Evolutionary conservation across 2,888 invertebrate species (phyloP), one percentile per base, ranked within the genome.

Genomic region (Timema podura): DNA sequence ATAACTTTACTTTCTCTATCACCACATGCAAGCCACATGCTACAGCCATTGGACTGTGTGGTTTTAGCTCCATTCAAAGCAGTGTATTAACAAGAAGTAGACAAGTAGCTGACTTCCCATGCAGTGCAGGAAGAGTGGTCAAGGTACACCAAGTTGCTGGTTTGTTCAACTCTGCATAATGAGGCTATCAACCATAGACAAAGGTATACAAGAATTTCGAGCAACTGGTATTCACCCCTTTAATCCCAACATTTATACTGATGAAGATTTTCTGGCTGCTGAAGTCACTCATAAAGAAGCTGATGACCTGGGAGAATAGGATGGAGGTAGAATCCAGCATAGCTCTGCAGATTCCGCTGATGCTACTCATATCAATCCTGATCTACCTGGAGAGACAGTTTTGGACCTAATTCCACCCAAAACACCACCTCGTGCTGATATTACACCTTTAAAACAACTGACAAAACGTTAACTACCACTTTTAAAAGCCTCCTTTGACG

Each of bases 1-100:
- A 73, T 75, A 54, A 65, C 70, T 51, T 51, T 70, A 9, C 64
- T 74, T 48, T 72, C 71, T 9, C 45, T 73, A 16, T 73, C 74
- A 30, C 74, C 75, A 48, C 73, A 75, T 49, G 68, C 71, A 30
- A 72, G 71, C 64, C 71, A 75, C 69, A 72, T 67, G 61, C 65
- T 67, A 46, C 74, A 74, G 48, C 74, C 74, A 45, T 65, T 74
- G 10, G 74, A 75, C 47, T 48, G 16, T 11, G 59, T 30, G 47
- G 44, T 68, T 15, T 68, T 59, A 16, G 59, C 47, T 7, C 68
- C 48, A 15, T 47, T 68, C 11, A 59, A 68, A 47, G 48, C 54
- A 46, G 10, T 30, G 7, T 59, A 68, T 15, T 15, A 47, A 11
- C 30, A n/a, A 51, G 15, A 61, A n/a, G 68, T 47, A 59, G 68